These are phyloP conservation scores for Poecilia gillii DNA, from an alignment of 2,797 vertebrate species.

Conservation along the genomic window DNA sequence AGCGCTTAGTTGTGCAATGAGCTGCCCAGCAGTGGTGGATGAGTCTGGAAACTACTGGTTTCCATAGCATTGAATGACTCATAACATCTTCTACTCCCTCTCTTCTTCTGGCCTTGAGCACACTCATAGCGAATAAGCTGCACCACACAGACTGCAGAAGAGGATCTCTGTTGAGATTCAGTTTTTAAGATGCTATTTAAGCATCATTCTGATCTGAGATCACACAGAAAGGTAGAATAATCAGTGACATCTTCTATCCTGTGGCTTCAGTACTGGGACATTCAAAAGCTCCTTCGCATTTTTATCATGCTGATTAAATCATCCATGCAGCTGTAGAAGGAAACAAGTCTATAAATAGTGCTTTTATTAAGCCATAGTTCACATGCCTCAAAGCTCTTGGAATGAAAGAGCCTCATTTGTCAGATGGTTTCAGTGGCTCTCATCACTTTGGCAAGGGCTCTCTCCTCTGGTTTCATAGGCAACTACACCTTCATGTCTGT, in stretches of 20 bases:
- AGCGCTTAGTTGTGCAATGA: constrained; percentile 4
- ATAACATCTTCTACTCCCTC: constrained; percentile 12
- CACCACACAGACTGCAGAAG: not conserved
- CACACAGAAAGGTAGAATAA: not conserved
- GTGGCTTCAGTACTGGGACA: not conserved
- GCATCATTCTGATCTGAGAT: not conserved
- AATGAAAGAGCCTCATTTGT: constrained; percentile 5
- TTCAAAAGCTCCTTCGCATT: not conserved
- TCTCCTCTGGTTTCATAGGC: not conserved
- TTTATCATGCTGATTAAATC: not conserved
- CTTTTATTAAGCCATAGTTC: constrained; percentile 1
- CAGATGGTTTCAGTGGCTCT: not conserved
- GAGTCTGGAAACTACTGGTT: constrained; percentile 23
- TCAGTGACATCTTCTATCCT: not conserved
- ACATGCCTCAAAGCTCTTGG: constrained; percentile 16
- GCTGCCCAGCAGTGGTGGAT: constrained; percentile 11
- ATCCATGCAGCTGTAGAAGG: not conserved
- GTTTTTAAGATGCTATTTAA: not conserved
- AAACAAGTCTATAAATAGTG: not conserved
- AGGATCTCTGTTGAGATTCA: not conserved
- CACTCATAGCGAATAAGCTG: constrained; percentile 11
- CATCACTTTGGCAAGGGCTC: not conserved
- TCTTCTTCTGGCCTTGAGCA: constrained; percentile 31
- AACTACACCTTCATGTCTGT: not conserved
- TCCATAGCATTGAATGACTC: constrained; percentile 41